Evolutionary conservation across 2,113 vertebrate genomes (phyloP), one percentile per base, ranked within the genome.

Genomic region (Prinia subflava): DNA sequence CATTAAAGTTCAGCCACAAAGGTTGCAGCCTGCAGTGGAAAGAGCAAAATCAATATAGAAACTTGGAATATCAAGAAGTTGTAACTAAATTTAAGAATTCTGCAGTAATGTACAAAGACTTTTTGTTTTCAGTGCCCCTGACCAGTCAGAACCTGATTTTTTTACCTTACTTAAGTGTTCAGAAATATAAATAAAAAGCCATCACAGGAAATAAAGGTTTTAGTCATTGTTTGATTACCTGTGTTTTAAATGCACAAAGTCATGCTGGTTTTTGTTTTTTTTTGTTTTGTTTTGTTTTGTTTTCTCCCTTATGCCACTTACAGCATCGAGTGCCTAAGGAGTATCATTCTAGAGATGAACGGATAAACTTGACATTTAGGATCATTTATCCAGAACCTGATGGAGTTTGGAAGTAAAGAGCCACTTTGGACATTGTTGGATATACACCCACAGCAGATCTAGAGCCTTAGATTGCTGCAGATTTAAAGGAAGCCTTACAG

Each of bases 261-360:
- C 23, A 87, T 65, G 15, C 3, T 16, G 25, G 3, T 39, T 60
- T 22, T 11, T 39, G 28, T 19, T 23, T 7, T 4, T 13, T 6
- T 1, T n/a, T n/a, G n/a, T n/a, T n/a, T n/a, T n/a, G n/a, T n/a
- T n/a, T n/a, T n/a, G n/a, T n/a, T n/a, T n/a, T n/a, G n/a, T n/a
- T n/a, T n/a, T n/a, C n/a, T 1, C 24, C 4, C n/a, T 37, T 44
- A 76, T 92, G 59, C 57, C n/a, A 4, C 92, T 78, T 77, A 65
- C 95, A 99, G 99, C 99, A 99, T 95, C 98, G 98, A 60, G 99
- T 99, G 69, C 98, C 99, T 49, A 99, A 99, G 97, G 99, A 99
- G 74, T 99, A 99, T 96, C 99, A 99, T 64, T 99, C 99, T 59
- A 98, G 98, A 64, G 98, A 98, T 30, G 98, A 98, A 6, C 97